phyloP scores from a whole-genome alignment of 2,113 vertebrate genomes.

The Caracal caracal region DNA sequence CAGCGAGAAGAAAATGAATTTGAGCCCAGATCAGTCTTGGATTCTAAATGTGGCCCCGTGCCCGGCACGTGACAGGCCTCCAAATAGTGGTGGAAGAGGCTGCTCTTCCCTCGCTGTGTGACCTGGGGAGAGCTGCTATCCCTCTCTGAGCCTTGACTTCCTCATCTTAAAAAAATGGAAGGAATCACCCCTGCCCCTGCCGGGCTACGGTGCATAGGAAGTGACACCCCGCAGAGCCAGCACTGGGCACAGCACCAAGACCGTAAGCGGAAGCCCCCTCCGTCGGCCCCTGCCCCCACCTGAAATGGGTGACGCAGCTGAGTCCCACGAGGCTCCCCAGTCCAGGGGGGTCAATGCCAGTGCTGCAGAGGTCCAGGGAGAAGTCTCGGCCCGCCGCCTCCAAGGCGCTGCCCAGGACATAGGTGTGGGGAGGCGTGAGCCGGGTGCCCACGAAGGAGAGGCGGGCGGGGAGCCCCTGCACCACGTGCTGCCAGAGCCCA shows the following conservation, averaged over 20 bases:
- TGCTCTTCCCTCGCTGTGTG: neutral
- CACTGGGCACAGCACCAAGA: neutral
- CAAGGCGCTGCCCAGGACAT: constrained; percentile 86
- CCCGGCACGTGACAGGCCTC: neutral
- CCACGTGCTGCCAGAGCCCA: constrained; percentile 84
- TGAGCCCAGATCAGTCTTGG: neutral
- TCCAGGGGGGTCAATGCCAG: constrained; percentile 87
- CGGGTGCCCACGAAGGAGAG: constrained; percentile 89
- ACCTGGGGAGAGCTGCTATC: neutral
- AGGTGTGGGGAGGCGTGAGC: constrained; percentile 88
- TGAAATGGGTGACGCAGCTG: constrained; percentile 88
- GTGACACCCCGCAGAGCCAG: neutral
- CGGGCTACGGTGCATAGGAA: neutral
- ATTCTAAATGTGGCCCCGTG: neutral
- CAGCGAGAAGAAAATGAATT: neutral
- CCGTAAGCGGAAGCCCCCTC: neutral
- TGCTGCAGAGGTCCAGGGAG: constrained; percentile 90
- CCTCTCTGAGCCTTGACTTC: neutral
- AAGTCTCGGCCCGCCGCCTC: constrained; percentile 83
- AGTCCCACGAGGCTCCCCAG: constrained; percentile 88
- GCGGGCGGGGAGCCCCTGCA: constrained; percentile 83
- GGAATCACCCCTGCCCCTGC: neutral
- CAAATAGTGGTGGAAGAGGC: neutral
- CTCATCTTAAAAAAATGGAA: neutral
- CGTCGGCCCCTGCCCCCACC: constrained; percentile 82